Percentiles rank a stretch among this genome's conserved stretches.
These are phyloP conservation scores for Plebejus argus DNA, from an alignment of 2,888 invertebrate genomes.

Conservation along the genomic window DNA sequence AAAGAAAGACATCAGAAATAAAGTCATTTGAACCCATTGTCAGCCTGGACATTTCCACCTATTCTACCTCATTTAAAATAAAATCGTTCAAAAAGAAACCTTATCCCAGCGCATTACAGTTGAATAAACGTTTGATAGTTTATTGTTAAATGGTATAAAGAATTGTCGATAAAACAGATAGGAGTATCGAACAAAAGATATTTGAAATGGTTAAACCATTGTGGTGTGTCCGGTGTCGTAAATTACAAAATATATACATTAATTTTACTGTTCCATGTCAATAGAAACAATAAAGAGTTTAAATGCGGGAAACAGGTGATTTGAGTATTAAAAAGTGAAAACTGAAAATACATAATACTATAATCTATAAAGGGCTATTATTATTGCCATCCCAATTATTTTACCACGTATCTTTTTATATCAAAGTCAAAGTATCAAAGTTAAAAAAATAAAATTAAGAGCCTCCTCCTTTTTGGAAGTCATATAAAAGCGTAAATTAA, in stretches of 20 bases:
- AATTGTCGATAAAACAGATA: constrained; percentile 73
- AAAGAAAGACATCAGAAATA: constrained; percentile 65
- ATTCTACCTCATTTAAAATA: constrained; percentile 52
- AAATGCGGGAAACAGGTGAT: neutral
- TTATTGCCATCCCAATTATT: too few relatives aligned
- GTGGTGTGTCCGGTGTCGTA: constrained; percentile 24
- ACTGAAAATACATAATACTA: too few relatives aligned
- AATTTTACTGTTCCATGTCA: constrained; percentile 20
- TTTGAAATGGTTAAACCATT: constrained; percentile 57
- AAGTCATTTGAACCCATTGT: constrained; percentile 78
- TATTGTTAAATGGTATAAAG: constrained; percentile 55
- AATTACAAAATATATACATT: constrained; percentile 19
- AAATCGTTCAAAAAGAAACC: constrained; percentile 43
- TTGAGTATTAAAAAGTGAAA: neutral
- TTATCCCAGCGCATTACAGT: constrained; percentile 43
- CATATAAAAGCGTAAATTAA: too few relatives aligned
- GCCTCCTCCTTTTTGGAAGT: too few relatives aligned
- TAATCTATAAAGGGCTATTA: too few relatives aligned
- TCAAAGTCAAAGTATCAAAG: too few relatives aligned
- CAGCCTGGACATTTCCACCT: constrained; percentile 58
- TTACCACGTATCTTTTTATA: too few relatives aligned
- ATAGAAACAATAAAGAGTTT: neutral
- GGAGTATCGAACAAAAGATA: constrained; percentile 66
- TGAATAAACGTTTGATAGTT: constrained; percentile 37
- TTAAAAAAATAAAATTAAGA: too few relatives aligned